phyloP scores from a whole-genome alignment of 2,797 vertebrate species.

The Gymnodraco acuticeps region DNA sequence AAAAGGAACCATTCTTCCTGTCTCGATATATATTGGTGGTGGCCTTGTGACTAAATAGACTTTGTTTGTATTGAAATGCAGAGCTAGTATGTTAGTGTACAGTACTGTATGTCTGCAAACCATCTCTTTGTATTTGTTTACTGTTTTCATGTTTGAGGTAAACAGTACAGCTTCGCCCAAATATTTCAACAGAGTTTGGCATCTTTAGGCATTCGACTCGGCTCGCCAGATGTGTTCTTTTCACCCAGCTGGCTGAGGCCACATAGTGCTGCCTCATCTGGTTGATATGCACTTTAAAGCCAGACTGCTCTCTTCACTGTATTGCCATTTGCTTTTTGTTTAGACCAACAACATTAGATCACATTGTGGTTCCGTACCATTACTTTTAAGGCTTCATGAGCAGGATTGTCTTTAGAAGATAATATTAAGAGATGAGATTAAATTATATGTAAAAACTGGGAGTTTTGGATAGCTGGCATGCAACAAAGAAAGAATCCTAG shows the following conservation, averaged over 20 bases:
- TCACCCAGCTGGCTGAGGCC: slow-evolving; percentile 58
- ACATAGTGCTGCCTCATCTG: slow-evolving; percentile 61
- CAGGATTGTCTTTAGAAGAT: background rate
- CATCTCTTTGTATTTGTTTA: slow-evolving; percentile 22
- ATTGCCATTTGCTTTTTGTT: slow-evolving; percentile 27
- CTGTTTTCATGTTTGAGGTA: slow-evolving; percentile 34
- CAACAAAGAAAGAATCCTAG: background rate
- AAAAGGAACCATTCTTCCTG: background rate
- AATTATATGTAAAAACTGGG: background rate
- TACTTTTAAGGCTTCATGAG: background rate
- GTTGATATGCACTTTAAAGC: slow-evolving; percentile 54
- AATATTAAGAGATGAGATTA: background rate
- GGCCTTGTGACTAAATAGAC: slow-evolving; percentile 5
- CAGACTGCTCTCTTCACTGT: background rate
- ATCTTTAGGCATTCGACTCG: slow-evolving; percentile 41
- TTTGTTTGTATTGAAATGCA: slow-evolving; percentile 36
- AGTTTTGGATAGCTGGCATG: background rate
- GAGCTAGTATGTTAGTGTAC: slow-evolving; percentile 6
- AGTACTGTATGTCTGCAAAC: background rate
- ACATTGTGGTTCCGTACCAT: background rate
- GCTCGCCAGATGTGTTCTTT: slow-evolving; percentile 71
- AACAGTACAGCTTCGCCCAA: slow-evolving; percentile 28
- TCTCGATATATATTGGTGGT: slow-evolving; percentile 9
- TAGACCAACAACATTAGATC: background rate
- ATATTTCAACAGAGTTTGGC: slow-evolving; percentile 63